Evolutionary conservation across 1,140 invertebrate genomes (phyloP), one percentile per base, ranked within the genome.

Genomic region (Drosophila nannoptera): DNA sequence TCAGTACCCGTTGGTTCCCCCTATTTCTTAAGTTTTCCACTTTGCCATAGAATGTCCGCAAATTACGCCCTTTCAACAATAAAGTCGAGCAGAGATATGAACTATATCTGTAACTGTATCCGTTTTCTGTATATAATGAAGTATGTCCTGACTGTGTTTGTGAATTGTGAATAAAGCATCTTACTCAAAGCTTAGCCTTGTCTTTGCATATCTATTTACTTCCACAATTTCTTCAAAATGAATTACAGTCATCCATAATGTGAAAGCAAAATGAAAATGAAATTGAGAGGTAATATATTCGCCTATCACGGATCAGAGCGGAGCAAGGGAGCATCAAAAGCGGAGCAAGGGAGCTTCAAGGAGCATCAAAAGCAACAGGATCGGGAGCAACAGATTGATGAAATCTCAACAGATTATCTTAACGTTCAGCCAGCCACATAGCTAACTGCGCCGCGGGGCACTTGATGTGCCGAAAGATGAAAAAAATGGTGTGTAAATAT

Each of bases 121-220:
- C 48, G 48, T 60, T 69, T 64, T 56, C 12, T 5, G 4, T 40
- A 40, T 40, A 40, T 43, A 43, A 43, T n/a, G 72, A 73, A 69
- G 72, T 45, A 50, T 62, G 50, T 65, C 32, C 56, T n/a, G 22
- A 22, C 22, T 48, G 49, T 35, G 35, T 54, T 16, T 59, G 54
- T 66, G 49, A 60, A 71, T 75, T 84, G 81, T 77, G 73, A 83
- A 83, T 83, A 83, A 83, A 83, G 76, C 76, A 54, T 69, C 61
- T 84, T 83, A 75, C 76, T 80, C 59, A 63, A 73, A 78, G 22
- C 22, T 22, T 22, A 56, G 31, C 49, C 11, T 11, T 22, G 22
- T 22, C 22, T 22, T 22, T 22, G 3, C 3, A 22, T 22, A 22
- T 22, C 1, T 22, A 22, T 22, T 22, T 22, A 22, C 3, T 22